phyloP scores from a whole-genome alignment of 2,797 vertebrate species.

The Hybognathus amarus region DNA sequence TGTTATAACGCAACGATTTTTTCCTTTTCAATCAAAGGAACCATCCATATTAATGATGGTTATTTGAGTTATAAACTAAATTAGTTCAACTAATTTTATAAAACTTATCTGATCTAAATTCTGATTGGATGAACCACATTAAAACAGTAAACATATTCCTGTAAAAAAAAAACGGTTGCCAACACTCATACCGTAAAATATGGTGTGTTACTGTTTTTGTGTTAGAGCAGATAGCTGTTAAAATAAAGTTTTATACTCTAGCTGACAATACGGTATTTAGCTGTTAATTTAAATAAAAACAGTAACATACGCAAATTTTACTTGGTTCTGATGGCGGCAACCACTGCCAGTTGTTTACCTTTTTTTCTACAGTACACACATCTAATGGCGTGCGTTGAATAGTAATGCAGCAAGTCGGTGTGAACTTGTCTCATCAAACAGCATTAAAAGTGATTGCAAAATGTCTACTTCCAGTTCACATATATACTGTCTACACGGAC shows the following conservation, averaged over 20 bases:
- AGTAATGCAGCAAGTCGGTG: neutral
- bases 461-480: neutral
- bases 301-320: too few species aligned
- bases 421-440: slow-evolving; percentile 4
- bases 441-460: neutral
- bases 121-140: neutral
- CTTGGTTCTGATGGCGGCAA: too few species aligned
- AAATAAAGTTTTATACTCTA: too few species aligned
- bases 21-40: neutral
- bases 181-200: too few species aligned
- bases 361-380: neutral
- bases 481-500: neutral
- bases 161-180: too few species aligned
- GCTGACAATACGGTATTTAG: too few species aligned
- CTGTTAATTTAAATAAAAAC: too few species aligned
- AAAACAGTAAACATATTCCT: neutral
- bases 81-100: neutral
- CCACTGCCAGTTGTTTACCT: too few species aligned
- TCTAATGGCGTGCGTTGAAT: neutral
- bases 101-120: neutral
- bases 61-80: neutral
- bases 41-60: neutral
- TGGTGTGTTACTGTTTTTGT: too few species aligned
- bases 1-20: too few species aligned
- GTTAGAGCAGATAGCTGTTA: too few species aligned